Percentiles rank a stretch among this genome's conserved stretches.
Conservation (phyloP, 2,113 vertebrate species). For the Scolopax mira region DNA sequence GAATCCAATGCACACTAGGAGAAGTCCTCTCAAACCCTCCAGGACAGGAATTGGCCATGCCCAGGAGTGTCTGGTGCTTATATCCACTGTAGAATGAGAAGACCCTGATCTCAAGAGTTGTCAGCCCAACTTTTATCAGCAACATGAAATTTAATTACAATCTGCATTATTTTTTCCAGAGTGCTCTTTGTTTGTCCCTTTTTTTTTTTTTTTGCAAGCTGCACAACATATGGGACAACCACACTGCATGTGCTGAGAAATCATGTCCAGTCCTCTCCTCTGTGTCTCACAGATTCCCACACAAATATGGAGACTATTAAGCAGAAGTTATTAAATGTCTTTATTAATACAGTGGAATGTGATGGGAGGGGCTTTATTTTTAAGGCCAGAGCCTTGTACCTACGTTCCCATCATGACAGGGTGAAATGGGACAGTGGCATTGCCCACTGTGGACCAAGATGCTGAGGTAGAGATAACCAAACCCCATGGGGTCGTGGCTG, state of each 20-base stretch:
- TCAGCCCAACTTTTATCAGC: background rate
- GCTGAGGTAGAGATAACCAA: background rate
- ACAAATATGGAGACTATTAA: conserved; percentile 50
- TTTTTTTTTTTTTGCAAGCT: background rate
- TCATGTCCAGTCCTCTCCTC: conserved; percentile 44
- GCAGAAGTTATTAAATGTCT: conserved; percentile 47
- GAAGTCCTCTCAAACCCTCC: background rate
- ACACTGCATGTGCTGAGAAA: background rate
- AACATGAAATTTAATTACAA: background rate
- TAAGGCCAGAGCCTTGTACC: background rate
- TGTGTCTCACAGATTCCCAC: conserved; percentile 51
- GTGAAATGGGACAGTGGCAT: background rate
- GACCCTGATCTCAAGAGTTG: background rate
- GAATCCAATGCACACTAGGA: background rate
- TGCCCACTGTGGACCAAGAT: background rate
- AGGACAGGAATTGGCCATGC: background rate
- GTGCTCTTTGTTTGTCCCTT: background rate
- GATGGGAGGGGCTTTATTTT: conserved; percentile 64
- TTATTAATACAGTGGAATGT: conserved; percentile 58
- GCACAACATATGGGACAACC: conserved; percentile 30
- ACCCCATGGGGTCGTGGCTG: fast-evolving
- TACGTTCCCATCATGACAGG: background rate
- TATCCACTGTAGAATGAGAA: background rate
- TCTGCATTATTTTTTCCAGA: background rate
- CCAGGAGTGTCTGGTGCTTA: background rate